phyloP scores from a whole-genome alignment of 2,888 invertebrate genomes.

The Pristionchus exspectatus region DNA sequence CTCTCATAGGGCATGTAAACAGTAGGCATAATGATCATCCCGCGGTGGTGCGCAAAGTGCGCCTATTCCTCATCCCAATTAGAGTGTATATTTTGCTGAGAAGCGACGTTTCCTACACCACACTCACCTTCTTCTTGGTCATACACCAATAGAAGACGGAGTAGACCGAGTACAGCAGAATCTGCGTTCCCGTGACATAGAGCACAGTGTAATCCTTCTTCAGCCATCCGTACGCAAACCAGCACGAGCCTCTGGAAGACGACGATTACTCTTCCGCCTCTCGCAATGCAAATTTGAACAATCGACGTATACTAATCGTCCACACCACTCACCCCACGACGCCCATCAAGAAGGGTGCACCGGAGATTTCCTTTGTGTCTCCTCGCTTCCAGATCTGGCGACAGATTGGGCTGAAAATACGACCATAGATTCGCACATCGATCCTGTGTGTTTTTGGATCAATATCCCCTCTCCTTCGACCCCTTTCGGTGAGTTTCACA shows the following conservation, averaged over 20 bases:
- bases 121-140: conserved; percentile 76
- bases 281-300: neutral
- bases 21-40: neutral
- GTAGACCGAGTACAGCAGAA: conserved; percentile 74
- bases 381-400: conserved; percentile 78
- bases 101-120: neutral
- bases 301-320: neutral
- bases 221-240: conserved; percentile 77
- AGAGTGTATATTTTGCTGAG: neutral
- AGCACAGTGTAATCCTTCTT: conserved; percentile 76
- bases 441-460: neutral
- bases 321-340: conserved; percentile 68
- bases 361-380: conserved; percentile 77
- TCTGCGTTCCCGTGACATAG: conserved; percentile 75
- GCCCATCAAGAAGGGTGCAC: conserved; percentile 78
- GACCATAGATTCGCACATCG: neutral
- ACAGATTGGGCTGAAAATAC: conserved; percentile 75
- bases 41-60: neutral
- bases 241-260: conserved; percentile 70
- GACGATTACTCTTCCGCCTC: neutral
- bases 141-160: conserved; percentile 77
- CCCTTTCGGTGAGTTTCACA: conserved; percentile 2
- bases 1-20: neutral
- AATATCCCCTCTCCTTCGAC: neutral
- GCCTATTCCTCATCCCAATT: neutral